Percentiles rank a stretch among this genome's conserved stretches.
phyloP scores from a whole-genome alignment of 2,113 vertebrate genomes.

The Muntiacus reevesi region DNA sequence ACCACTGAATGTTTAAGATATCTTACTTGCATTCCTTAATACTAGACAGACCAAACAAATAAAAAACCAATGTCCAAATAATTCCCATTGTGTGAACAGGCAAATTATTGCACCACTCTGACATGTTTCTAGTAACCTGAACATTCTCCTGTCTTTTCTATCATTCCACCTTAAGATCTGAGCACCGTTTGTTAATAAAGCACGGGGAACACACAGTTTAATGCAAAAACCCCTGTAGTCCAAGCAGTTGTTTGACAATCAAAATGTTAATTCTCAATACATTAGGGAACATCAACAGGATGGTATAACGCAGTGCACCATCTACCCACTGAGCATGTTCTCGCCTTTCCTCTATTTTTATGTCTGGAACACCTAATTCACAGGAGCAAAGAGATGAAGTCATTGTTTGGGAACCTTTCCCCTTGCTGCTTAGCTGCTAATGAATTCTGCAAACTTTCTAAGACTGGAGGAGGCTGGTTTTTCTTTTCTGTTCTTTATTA shows the following conservation, averaged over 20 bases:
- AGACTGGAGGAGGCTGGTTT: background rate
- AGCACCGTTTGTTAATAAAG: background rate
- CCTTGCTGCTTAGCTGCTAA: background rate
- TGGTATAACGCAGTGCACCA: background rate
- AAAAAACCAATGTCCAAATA: background rate
- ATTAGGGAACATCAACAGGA: background rate
- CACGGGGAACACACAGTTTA: background rate
- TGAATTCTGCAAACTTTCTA: conserved; percentile 22
- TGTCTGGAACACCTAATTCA: conserved; percentile 16
- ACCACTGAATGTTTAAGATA: no score
- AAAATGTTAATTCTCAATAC: conserved; percentile 56
- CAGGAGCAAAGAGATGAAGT: conserved; percentile 8
- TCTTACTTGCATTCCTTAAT: background rate
- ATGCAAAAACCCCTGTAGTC: conserved; percentile 15
- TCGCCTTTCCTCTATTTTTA: conserved; percentile 23
- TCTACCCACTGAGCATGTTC: background rate
- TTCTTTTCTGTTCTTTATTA: background rate
- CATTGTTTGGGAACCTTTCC: conserved; percentile 10
- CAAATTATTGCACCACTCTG: background rate
- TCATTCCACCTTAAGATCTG: conserved; percentile 29
- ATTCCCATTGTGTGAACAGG: background rate
- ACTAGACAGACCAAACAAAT: background rate
- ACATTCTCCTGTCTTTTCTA: background rate
- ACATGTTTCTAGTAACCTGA: background rate
- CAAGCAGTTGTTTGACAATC: conserved; percentile 49